phyloP scores from a whole-genome alignment of 1,140 invertebrate species.

The Patella vulgata region DNA sequence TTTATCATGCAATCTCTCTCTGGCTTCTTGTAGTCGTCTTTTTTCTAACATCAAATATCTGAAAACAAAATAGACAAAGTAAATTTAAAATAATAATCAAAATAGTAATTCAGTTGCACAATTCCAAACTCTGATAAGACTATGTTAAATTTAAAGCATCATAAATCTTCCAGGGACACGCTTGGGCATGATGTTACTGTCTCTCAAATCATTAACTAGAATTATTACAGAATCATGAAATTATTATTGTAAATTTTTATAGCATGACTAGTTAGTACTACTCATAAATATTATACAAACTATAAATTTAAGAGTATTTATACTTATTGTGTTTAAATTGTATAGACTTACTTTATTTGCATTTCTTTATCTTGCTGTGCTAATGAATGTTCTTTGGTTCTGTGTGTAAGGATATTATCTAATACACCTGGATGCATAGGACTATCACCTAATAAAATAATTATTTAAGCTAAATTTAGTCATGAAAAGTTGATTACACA shows the following conservation, averaged over 20 bases:
- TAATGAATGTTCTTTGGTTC: constrained; percentile 29
- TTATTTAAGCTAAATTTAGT: too few species aligned
- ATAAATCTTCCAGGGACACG: background rate
- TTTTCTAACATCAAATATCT: constrained; percentile 40
- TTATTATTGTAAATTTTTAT: background rate
- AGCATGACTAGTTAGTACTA: too few species aligned
- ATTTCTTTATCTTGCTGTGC: constrained; percentile 25
- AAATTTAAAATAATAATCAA: too few species aligned
- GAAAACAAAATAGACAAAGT: background rate
- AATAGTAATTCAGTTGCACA: background rate
- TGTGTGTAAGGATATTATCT: constrained; percentile 21
- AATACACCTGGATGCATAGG: constrained; percentile 3
- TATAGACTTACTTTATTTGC: constrained; percentile 23
- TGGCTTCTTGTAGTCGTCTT: constrained; percentile 38
- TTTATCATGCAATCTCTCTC: constrained; percentile 36
- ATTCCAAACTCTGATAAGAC: too few species aligned
- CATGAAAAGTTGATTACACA: too few species aligned
- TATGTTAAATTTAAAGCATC: background rate
- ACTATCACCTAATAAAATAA: constrained; percentile 17
- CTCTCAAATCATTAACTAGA: background rate
- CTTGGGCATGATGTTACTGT: background rate
- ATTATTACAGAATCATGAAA: background rate
- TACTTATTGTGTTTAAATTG: too few species aligned
- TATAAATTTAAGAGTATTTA: too few species aligned
- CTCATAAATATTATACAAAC: too few species aligned